Conservation (phyloP, 1,140 invertebrate genomes). For the Onthophagus taurus region DNA sequence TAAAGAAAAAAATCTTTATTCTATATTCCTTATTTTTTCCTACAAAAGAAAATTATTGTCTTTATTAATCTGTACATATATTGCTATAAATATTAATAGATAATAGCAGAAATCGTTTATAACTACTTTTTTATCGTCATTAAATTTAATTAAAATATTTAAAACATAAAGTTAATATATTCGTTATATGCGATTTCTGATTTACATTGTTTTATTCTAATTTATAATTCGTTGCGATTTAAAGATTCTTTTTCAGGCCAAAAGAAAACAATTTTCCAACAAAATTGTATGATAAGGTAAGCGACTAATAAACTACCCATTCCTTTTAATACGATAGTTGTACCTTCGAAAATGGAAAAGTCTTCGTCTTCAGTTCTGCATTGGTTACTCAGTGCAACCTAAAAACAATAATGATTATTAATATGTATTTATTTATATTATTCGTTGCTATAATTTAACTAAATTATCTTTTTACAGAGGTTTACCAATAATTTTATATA, state of each 20-base stretch:
- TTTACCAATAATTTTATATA: not conserved
- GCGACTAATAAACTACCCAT: conserved; percentile 15
- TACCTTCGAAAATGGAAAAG: conserved; percentile 18
- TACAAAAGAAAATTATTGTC: no score
- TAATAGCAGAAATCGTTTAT: no score
- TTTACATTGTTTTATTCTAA: not conserved
- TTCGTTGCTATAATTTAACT: not conserved
- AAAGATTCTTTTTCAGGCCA: no score
- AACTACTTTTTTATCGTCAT: no score
- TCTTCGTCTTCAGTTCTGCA: conserved; percentile 20
- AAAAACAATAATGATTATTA: conserved; percentile 13
- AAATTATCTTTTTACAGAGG: not conserved
- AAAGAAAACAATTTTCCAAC: conserved; percentile 16
- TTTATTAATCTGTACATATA: no score
- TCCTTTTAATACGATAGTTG: conserved; percentile 15
- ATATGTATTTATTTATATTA: not conserved
- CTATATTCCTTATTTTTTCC: no score
- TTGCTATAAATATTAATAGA: no score
- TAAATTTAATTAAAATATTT: no score
- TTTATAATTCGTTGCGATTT: conserved; percentile 1
- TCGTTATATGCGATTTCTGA: no score
- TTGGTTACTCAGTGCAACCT: conserved; percentile 15
- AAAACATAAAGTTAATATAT: no score
- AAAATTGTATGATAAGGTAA: conserved; percentile 19
- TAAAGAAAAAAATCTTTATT: no score